Conservation (phyloP, 1,140 invertebrate species). For the Heliconius eleuchia region DNA sequence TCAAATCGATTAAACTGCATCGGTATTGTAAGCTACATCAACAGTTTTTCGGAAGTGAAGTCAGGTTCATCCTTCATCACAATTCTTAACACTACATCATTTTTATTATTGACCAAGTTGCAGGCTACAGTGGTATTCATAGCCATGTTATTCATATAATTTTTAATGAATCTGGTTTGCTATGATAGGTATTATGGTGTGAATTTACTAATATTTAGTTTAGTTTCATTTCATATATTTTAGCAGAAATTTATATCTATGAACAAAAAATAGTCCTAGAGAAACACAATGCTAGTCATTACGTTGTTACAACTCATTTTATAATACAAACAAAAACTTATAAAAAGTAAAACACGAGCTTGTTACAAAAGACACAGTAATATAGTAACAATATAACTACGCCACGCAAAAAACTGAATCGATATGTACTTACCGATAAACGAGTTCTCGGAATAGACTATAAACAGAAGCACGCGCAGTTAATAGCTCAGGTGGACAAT, state of each 20-base stretch:
- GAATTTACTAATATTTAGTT: no score
- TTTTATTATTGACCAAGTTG: neutral
- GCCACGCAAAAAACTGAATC: conserved; percentile 39
- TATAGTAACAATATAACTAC: conserved; percentile 37
- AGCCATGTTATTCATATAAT: no score
- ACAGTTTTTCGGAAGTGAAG: neutral
- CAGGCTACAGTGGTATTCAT: no score
- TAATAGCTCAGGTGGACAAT: conserved; percentile 62
- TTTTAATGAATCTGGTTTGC: no score
- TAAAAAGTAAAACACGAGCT: conserved; percentile 31
- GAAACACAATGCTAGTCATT: neutral
- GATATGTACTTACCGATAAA: conserved; percentile 50
- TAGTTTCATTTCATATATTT: no score
- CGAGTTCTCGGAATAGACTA: conserved; percentile 52
- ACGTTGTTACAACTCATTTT: conserved; percentile 18
- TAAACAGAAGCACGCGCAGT: conserved; percentile 57
- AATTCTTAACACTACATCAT: neutral
- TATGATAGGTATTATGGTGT: no score
- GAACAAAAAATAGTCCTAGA: neutral
- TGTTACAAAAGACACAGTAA: conserved; percentile 36
- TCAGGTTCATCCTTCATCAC: neutral
- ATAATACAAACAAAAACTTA: conserved; percentile 7
- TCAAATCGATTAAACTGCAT: conserved; percentile 52
- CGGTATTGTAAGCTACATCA: conserved; percentile 41
- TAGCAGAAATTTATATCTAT: neutral